A percentile compares a stretch with the other conserved stretches of the same genome.
Conservation (phyloP, 2,113 vertebrate species). For the Amphiprion ocellaris region DNA sequence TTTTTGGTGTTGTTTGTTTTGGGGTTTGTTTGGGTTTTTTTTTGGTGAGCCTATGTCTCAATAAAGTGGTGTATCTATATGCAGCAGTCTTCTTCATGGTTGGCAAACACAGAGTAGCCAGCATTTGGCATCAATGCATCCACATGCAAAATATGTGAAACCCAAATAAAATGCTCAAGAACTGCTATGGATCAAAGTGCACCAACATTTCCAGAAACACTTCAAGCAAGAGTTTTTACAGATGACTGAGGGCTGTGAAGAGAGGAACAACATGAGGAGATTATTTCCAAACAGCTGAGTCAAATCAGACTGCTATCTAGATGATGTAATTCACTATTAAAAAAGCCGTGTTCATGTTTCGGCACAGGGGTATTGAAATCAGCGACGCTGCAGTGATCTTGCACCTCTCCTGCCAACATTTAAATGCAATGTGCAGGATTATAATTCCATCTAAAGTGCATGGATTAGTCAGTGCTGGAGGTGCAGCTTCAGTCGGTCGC, state of each 20-base stretch:
- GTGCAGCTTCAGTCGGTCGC: slow-evolving; percentile 7
- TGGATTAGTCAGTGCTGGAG: slow-evolving; percentile 11
- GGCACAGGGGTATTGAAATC: not conserved
- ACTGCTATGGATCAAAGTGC: slow-evolving; percentile 10
- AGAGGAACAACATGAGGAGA: not conserved
- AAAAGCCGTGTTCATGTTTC: not conserved
- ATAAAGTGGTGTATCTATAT: not conserved
- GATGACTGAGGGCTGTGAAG: slow-evolving; percentile 7
- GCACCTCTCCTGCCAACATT: not conserved
- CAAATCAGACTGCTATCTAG: not conserved
- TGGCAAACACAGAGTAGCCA: slow-evolving; percentile 12
- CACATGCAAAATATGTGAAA: slow-evolving; percentile 22
- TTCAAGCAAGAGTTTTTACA: slow-evolving; percentile 9
- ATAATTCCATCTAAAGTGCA: slow-evolving; percentile 6
- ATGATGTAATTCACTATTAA: slow-evolving; percentile 5
- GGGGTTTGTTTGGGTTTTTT: too few species aligned
- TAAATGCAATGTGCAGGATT: slow-evolving; percentile 1
- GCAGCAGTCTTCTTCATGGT: not conserved
- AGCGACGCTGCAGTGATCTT: not conserved
- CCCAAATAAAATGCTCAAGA: not conserved
- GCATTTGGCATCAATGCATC: slow-evolving; percentile 16
- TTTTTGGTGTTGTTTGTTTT: too few species aligned
- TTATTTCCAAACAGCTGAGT: slow-evolving; percentile 11
- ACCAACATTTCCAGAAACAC: slow-evolving; percentile 16
- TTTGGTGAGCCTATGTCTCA: too few species aligned